A percentile compares a stretch with the other conserved stretches of the same genome.
Evolutionary conservation across 1,140 invertebrate genomes (phyloP).

Genomic region (Diprion similis): DNA sequence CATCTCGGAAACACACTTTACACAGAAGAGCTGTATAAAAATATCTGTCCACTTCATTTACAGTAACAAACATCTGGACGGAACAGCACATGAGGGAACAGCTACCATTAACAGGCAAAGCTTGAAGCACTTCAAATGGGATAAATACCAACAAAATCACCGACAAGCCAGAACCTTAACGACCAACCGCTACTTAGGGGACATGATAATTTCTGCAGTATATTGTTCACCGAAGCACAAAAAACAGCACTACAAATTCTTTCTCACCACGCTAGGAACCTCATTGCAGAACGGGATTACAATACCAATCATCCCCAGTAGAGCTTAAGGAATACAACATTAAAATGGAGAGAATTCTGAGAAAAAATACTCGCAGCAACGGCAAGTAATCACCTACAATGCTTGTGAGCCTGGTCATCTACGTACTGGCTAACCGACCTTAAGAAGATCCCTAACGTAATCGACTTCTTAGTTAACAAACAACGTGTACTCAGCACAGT

Average conservation of each 20-base stretch:
- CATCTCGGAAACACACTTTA: constrained; percentile 42
- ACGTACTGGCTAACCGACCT: constrained; percentile 53
- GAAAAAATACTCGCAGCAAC: too few species aligned
- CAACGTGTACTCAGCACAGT: constrained; percentile 25
- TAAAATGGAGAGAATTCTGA: constrained; percentile 41
- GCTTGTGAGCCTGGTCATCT: constrained; percentile 43
- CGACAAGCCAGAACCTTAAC: constrained; percentile 32
- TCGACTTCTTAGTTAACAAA: constrained; percentile 46
- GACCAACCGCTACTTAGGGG: constrained; percentile 15
- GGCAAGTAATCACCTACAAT: constrained; percentile 30
- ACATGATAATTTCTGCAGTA: constrained; percentile 24
- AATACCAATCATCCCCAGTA: constrained; percentile 55
- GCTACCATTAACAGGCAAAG: constrained; percentile 31
- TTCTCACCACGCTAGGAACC: constrained; percentile 29
- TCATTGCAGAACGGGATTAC: constrained; percentile 49
- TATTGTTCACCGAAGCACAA: constrained; percentile 36
- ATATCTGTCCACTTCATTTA: constrained; percentile 32
- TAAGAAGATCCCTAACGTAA: constrained; percentile 46
- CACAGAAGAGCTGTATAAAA: constrained; percentile 27
- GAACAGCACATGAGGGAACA: constrained; percentile 35
- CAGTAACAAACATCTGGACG: constrained; percentile 34
- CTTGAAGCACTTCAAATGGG: constrained; percentile 21
- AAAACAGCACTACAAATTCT: constrained; percentile 25
- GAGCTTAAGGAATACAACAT: constrained; percentile 46
- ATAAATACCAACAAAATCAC: constrained; percentile 21